These are phyloP conservation scores for Oenanthe oenanthe DNA, from an alignment of 2,113 vertebrate species.

Conservation along the genomic window DNA sequence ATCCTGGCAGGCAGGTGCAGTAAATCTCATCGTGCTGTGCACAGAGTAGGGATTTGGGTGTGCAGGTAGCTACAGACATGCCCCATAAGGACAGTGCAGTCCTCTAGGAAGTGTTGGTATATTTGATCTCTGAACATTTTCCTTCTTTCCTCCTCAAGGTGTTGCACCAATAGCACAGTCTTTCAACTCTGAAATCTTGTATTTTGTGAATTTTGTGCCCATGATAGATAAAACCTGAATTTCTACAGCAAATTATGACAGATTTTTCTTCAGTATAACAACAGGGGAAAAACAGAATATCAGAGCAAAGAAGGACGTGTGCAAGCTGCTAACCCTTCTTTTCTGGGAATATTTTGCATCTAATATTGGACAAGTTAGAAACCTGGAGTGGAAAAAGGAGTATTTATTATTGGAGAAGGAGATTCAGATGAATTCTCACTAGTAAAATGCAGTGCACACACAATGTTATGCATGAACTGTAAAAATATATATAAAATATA, in stretches of 20 bases:
- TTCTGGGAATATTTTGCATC: not conserved
- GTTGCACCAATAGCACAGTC: not conserved
- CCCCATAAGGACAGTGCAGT: not conserved
- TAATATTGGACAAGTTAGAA: not conserved
- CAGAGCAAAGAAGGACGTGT: not conserved
- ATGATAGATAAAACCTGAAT: not conserved
- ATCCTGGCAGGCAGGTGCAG: conserved; percentile 99
- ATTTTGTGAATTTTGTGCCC: no score
- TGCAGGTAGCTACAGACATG: conserved; percentile 22
- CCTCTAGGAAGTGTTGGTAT: not conserved
- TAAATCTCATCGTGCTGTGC: conserved; percentile 92
- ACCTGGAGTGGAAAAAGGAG: not conserved
- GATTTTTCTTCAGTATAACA: not conserved
- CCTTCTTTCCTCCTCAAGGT: not conserved
- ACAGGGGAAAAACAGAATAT: rapidly evolving
- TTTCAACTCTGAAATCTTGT: not conserved
- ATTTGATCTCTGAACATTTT: not conserved
- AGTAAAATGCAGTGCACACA: not conserved
- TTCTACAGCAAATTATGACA: not conserved
- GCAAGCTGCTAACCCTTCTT: not conserved
- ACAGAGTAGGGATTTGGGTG: conserved; percentile 76
- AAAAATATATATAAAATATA: not conserved
- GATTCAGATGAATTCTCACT: not conserved
- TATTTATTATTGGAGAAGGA: not conserved
- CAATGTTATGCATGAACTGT: not conserved